Base-by-base conservation (phyloP, 2,888 invertebrate genomes). In the Chymomyza amoena region DNA sequence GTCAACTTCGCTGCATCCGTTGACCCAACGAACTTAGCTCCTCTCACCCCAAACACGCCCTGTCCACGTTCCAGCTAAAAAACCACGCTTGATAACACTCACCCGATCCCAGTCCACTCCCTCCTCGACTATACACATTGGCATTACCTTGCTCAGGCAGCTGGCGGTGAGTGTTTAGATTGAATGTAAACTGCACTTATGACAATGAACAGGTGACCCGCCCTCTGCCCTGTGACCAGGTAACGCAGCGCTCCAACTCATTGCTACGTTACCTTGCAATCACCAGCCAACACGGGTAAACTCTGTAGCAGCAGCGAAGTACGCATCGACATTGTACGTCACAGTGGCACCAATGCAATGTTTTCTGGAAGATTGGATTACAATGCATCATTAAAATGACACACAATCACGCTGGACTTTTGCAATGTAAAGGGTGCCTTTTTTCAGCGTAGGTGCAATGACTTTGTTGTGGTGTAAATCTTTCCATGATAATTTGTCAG, bases 171-270 rank as follows among this genome's bases (percentile, higher is more conserved):
- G 72, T 84, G 80, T 80, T 80, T 80, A 78, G 84, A 84, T 80
- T 80, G 81, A 80, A 80, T 80, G 80, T 84, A 81, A 80, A 78
- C 84, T 82, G 85, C 81, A 84, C 82, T 82, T 82, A 84, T 80
- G 82, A 82, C 81, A 82, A 82, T 79, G 80, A 81, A 84, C 80
- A 84, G 73, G 78, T 72, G 79, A 81, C 72, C 79, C 39, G 32
- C 32, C 1, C 5, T 32, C 32, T 32, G 32, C 32, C 50, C 56
- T 28, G 18, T 52, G 68, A 68, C 52, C 63, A 25, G 65, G 65
- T 57, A 52, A 51, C 25, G 62, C 16, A 52, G 56, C 68, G 64
- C 64, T 61, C 66, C 61, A 50, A 52, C 28, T 61, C 32, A 16
- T 50, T 15, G 15, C 16, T 16, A 32, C 32, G 1, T 32, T 32